phyloP scores from a whole-genome alignment of 2,113 vertebrate species.

The Pluvianellus socialis region DNA sequence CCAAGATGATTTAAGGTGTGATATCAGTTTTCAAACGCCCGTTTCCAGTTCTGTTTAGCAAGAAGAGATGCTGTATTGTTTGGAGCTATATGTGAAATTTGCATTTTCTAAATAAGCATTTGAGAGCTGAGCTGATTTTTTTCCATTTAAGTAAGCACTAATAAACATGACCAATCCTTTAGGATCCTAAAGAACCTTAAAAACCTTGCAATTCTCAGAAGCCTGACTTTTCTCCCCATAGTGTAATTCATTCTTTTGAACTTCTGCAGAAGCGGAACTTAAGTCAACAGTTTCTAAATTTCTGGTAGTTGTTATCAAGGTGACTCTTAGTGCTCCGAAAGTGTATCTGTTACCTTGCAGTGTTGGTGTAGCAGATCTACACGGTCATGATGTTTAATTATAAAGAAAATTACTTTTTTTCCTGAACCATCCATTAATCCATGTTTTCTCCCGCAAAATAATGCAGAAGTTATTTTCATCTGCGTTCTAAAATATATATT shows the following conservation, averaged over 20 bases:
- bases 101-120: constrained; percentile 37
- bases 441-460: neutral
- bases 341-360: neutral
- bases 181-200: constrained; percentile 15
- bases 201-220: constrained; percentile 36
- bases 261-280: constrained; percentile 7
- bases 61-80: neutral
- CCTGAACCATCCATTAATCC: neutral
- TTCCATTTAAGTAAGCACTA: neutral
- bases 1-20: constrained; percentile 30
- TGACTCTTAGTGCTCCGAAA: neutral
- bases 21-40: constrained; percentile 28
- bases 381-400: constrained; percentile 10
- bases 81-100: constrained; percentile 8
- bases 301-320: constrained; percentile 32
- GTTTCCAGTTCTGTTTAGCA: constrained; percentile 31
- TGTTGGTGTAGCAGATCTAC: neutral
- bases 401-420: neutral
- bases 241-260: constrained; percentile 43
- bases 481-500: constrained; percentile 10
- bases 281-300: constrained; percentile 15
- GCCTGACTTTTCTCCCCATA: neutral
- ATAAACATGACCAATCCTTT: constrained; percentile 45
- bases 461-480: neutral
- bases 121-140: neutral